Evolutionary conservation across 2,797 vertebrate species (phyloP).

Genomic region (Myotis findleyi): DNA sequence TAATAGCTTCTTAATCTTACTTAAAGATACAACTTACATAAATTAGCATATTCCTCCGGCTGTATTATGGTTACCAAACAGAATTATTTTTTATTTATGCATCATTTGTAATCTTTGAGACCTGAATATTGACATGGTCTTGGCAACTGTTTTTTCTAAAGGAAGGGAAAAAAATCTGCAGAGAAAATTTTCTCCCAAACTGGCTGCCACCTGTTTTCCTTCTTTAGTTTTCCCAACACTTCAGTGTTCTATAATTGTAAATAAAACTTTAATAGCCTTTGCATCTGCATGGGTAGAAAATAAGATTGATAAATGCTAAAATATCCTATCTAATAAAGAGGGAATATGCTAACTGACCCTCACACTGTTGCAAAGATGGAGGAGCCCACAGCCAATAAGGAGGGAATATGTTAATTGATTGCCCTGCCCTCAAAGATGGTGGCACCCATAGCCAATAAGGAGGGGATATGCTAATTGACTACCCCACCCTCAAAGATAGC

Average conservation of each 20-base stretch:
- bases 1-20: not conserved
- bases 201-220: not conserved
- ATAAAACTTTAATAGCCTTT: not conserved
- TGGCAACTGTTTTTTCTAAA: not conserved
- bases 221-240: not conserved
- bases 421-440: too few species aligned
- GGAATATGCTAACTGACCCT: too few species aligned
- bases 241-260: not conserved
- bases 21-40: constrained; percentile 2
- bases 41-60: not conserved
- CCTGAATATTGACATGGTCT: not conserved
- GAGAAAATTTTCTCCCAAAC: not conserved
- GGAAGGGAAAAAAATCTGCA: not conserved
- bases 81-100: not conserved
- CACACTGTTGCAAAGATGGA: too few species aligned
- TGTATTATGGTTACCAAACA: not conserved
- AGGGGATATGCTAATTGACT: too few species aligned
- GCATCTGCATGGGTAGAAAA: not conserved
- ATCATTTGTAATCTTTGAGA: constrained; percentile 21
- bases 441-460: too few species aligned
- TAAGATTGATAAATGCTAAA: not conserved
- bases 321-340: not conserved
- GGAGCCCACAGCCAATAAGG: too few species aligned
- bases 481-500: too few species aligned
- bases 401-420: too few species aligned